Percentiles rank a stretch among this genome's conserved stretches.
phyloP scores from a whole-genome alignment of 2,888 invertebrate genomes.

The Diaphora mendica region DNA sequence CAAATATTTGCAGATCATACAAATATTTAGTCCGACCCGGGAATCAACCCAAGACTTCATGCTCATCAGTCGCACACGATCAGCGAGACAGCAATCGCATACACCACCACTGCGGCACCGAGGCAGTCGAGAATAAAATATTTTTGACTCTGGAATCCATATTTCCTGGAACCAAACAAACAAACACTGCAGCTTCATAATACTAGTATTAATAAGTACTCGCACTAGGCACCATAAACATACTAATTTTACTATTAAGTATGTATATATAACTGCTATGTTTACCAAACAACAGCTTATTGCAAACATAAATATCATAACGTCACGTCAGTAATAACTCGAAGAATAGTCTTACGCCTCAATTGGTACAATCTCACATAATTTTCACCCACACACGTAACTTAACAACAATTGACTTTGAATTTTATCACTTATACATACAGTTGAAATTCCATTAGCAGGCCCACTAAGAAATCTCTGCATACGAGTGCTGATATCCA shows the following conservation, averaged over 20 bases:
- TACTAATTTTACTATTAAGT: neutral
- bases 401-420: neutral
- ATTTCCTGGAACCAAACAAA: too few species aligned
- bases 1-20: too few species aligned
- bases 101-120: too few species aligned
- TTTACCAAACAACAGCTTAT: neutral
- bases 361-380: slow-evolving; percentile 49
- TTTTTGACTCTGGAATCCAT: too few species aligned
- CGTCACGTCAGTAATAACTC: neutral
- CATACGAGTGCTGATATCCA: slow-evolving; percentile 19
- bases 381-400: slow-evolving; percentile 44
- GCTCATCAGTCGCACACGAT: too few species aligned
- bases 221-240: neutral
- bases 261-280: neutral
- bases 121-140: too few species aligned
- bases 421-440: slow-evolving; percentile 19
- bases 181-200: too few species aligned
- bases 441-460: slow-evolving; percentile 28
- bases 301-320: neutral
- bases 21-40: too few species aligned
- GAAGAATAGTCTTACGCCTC: slow-evolving; percentile 43
- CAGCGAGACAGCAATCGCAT: too few species aligned
- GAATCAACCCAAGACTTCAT: too few species aligned
- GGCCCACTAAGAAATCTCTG: slow-evolving; percentile 17
- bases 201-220: too few species aligned